Percentiles rank a stretch among this genome's conserved stretches.
Conservation (phyloP, 37 sponge, comb jelly and placozoan species). For the Cladorhizidae sp. region DNA sequence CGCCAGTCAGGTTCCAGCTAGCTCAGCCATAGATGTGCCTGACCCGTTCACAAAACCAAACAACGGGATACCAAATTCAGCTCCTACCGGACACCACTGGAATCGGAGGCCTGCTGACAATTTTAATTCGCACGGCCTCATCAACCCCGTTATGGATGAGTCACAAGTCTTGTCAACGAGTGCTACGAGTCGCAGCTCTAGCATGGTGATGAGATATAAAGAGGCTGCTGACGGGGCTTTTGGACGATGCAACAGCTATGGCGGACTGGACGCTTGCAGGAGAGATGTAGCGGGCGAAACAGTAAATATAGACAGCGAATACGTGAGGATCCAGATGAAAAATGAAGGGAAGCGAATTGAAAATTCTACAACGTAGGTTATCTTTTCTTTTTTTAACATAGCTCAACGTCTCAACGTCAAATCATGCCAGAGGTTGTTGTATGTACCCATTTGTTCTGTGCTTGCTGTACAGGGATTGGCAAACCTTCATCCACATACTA, state of each 20-base stretch:
- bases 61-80: not conserved
- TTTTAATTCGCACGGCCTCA: not conserved
- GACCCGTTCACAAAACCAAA: not conserved
- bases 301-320: no score
- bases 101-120: not conserved
- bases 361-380: constrained; percentile 30
- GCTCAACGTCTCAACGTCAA: no score
- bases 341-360: constrained; percentile 26
- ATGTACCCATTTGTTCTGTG: no score
- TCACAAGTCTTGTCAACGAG: not conserved
- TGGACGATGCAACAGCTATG: not conserved
- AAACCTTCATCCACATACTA: constrained; percentile 80
- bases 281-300: not conserved
- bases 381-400: no score
- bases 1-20: not conserved
- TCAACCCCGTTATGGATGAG: constrained; percentile 26
- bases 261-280: not conserved
- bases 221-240: constrained; percentile 22
- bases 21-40: not conserved
- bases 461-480: constrained; percentile 51
- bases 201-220: constrained; percentile 2
- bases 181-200: not conserved
- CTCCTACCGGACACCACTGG: not conserved
- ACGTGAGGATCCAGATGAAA: not conserved
- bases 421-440: no score